These are phyloP conservation scores for Thyatira batis DNA, from an alignment of 2,888 invertebrate genomes.

Conservation along the genomic window DNA sequence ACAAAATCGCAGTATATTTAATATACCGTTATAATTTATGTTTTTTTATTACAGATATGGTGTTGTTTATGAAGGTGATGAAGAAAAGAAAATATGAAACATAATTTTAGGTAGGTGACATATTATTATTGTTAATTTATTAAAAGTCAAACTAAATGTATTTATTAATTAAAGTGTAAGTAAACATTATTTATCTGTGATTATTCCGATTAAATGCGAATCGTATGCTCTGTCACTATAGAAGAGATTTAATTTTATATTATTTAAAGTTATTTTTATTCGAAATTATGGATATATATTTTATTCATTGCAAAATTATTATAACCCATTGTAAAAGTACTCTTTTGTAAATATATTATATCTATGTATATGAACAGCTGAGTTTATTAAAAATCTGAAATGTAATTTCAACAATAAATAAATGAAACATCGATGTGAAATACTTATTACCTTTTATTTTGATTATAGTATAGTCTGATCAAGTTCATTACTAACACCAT, in stretches of 20 bases:
- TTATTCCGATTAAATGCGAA: background rate
- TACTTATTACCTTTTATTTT: background rate
- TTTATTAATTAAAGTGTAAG: conserved; percentile 4
- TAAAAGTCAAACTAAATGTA: conserved; percentile 12
- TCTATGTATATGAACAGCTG: conserved; percentile 30
- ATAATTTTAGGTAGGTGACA: conserved; percentile 46
- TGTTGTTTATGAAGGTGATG: conserved; percentile 95
- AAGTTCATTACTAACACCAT: conserved; percentile 11
- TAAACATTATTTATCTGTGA: background rate
- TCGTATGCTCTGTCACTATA: too few relatives aligned
- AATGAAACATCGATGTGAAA: background rate
- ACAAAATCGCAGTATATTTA: too few relatives aligned
- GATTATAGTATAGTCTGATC: background rate
- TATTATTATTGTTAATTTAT: conserved; percentile 14
- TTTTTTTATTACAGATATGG: conserved; percentile 88
- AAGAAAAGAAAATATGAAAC: conserved; percentile 84
- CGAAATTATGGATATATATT: too few relatives aligned
- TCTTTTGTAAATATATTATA: too few relatives aligned
- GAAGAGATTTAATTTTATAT: too few relatives aligned
- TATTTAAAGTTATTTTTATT: too few relatives aligned
- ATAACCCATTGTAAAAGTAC: too few relatives aligned
- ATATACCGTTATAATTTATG: too few relatives aligned
- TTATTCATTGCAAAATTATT: too few relatives aligned
- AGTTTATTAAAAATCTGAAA: conserved; percentile 12
- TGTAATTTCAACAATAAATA: conserved; percentile 7